A percentile compares a stretch with the other conserved stretches of the same genome.
phyloP scores from a whole-genome alignment of 2,888 invertebrate species.

The Eupithecia abbreviata region DNA sequence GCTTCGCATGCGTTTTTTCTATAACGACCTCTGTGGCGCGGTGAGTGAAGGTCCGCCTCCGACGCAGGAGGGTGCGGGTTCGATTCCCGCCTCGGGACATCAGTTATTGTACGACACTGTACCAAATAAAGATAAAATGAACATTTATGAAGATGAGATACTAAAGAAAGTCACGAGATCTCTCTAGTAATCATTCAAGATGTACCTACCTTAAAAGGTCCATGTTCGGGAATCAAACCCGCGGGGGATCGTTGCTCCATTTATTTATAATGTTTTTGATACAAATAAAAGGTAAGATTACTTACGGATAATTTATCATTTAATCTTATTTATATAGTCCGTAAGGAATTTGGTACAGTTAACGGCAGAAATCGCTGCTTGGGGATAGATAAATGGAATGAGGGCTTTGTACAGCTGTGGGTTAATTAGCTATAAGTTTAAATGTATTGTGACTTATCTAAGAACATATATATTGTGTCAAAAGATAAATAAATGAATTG shows the following conservation, averaged over 20 bases:
- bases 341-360: conserved; percentile 3
- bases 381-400: no score
- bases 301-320: conserved; percentile 4
- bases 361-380: neutral
- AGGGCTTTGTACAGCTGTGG: no score
- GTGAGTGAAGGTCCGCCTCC: no score
- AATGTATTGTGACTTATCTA: no score
- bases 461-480: no score
- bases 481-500: no score
- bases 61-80: no score
- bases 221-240: conserved; percentile 15
- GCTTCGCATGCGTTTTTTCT: no score
- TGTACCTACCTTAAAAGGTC: neutral
- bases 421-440: no score
- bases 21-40: no score
- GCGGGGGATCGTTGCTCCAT: conserved; percentile 19
- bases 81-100: no score
- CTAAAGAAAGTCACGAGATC: neutral
- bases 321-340: neutral
- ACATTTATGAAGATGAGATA: neutral
- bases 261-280: conserved; percentile 18
- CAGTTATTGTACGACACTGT: no score
- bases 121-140: neutral
- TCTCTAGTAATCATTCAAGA: neutral
- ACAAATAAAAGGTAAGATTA: conserved; percentile 13